Conservation (phyloP, 2,888 invertebrate genomes). For the Craniophora ligustri region DNA sequence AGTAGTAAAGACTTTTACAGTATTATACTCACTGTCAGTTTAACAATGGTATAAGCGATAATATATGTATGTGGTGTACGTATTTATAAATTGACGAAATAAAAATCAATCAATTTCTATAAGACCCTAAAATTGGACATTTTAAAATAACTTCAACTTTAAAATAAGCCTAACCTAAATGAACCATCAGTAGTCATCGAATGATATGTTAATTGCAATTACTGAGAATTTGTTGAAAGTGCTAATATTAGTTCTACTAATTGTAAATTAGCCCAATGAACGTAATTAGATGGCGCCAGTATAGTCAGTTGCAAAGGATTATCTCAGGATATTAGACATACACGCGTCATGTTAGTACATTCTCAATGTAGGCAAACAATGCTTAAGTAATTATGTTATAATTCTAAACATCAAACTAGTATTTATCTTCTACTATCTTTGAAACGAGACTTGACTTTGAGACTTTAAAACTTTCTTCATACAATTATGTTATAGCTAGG, state of each 20-base stretch:
- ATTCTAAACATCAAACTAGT: no score
- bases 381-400: no score
- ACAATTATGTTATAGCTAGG: constrained; percentile 14
- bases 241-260: no score
- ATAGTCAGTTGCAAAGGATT: constrained; percentile 21
- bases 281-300: constrained; percentile 39
- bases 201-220: constrained; percentile 37
- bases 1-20: no score
- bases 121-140: no score
- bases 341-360: not conserved
- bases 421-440: not conserved
- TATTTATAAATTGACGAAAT: not conserved
- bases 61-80: no score
- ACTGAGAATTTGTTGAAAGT: constrained; percentile 37
- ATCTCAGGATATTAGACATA: constrained; percentile 19
- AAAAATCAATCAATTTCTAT: not conserved
- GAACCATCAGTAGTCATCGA: constrained; percentile 16
- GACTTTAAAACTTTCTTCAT: constrained; percentile 6
- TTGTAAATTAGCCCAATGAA: constrained; percentile 44
- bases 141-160: no score
- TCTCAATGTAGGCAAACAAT: not conserved
- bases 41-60: no score
- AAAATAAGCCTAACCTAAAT: no score
- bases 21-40: no score
- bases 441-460: no score